These are phyloP conservation scores for Anadara kagoshimensis DNA, from an alignment of 1,140 invertebrate genomes.

Conservation along the genomic window DNA sequence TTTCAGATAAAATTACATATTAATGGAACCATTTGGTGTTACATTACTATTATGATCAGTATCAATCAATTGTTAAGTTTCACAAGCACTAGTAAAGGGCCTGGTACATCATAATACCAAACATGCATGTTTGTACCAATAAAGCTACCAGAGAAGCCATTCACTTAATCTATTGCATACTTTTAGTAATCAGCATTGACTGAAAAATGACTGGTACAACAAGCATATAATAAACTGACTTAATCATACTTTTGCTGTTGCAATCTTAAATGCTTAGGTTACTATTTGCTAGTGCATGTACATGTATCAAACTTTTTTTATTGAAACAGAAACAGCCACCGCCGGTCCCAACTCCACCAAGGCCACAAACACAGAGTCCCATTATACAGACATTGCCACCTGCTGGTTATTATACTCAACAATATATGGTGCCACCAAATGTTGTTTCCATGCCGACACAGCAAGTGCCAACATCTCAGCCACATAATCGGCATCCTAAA, in stretches of 20 bases:
- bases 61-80: too few species aligned
- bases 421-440: background rate
- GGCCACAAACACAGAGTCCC: slow-evolving; percentile 19
- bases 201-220: background rate
- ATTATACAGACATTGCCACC: slow-evolving; percentile 16
- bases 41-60: too few species aligned
- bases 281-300: background rate
- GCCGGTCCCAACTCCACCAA: slow-evolving; percentile 6
- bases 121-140: too few species aligned
- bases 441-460: slow-evolving; percentile 2
- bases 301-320: background rate
- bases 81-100: too few species aligned
- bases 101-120: too few species aligned
- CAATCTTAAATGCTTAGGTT: background rate
- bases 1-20: too few species aligned
- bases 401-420: background rate
- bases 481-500: background rate
- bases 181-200: background rate
- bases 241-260: background rate
- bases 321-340: slow-evolving; percentile 2
- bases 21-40: too few species aligned
- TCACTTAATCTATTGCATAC: background rate
- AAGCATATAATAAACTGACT: background rate
- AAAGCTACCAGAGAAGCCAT: background rate
- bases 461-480: background rate